Percentiles rank a stretch among this genome's conserved stretches.
These are phyloP conservation scores for Norana najaformis DNA, from an alignment of 2,888 invertebrate species.

Conservation along the genomic window DNA sequence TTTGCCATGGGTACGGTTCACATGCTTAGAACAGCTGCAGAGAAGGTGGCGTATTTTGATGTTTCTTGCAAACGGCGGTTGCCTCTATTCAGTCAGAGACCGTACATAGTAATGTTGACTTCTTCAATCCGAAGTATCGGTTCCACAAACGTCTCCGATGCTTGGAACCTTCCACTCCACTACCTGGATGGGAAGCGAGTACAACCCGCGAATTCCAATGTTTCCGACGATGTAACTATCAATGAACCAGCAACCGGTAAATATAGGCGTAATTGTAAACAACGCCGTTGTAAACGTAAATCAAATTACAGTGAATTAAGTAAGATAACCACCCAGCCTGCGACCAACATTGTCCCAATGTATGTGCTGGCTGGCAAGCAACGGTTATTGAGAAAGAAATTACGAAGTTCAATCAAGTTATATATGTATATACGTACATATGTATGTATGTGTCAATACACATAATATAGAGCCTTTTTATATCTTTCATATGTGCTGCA, in stretches of 20 bases:
- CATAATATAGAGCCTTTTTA: background rate
- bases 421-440: background rate
- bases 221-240: constrained; percentile 47
- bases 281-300: background rate
- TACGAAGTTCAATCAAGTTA: too few species aligned
- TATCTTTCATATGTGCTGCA: background rate
- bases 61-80: background rate
- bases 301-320: background rate
- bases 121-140: background rate
- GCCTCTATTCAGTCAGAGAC: background rate
- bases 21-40: background rate
- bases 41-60: background rate
- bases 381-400: background rate
- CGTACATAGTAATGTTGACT: background rate
- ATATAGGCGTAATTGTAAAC: background rate
- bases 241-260: constrained; percentile 57
- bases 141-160: background rate
- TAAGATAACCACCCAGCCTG: too few species aligned
- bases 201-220: constrained; percentile 45
- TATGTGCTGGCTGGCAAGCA: too few species aligned
- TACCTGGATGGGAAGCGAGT: constrained; percentile 53
- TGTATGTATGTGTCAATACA: background rate
- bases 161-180: constrained; percentile 47
- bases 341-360: too few species aligned
- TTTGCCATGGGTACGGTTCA: background rate